Base-by-base conservation (phyloP, 2,797 vertebrate genomes). In the Sandelia bainsii region DNA sequence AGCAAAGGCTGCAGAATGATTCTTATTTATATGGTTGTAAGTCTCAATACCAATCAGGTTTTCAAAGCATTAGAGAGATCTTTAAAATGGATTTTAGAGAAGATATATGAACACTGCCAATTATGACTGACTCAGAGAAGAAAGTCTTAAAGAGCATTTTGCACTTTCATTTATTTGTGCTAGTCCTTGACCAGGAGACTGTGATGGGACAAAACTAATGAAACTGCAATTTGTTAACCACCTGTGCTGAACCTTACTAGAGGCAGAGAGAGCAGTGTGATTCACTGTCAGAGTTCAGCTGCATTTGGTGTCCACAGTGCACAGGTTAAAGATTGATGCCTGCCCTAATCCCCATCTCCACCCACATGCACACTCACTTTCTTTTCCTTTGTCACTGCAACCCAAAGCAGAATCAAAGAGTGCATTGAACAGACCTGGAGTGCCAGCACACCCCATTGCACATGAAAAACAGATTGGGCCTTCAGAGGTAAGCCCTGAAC, bases 261-360 rank as follows among this genome's bases (percentile, higher is more conserved):
- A 78, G 79, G 81, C 56, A 73, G 75, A 83, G 71, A 74, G 60
- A 72, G 64, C 40, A 14, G 42, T 45, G 67, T 44, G 77, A 84
- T 83, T 58, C 69, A 51, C 77, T 73, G 77, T 75, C 75, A 79
- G 78, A 79, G 82, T 86, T 82, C 67, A 84, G 85, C 74, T 86
- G 69, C 82, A 83, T 85, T 79, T 81, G 83, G 69, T 69, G 78
- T 78, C 62, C 62, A 8, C 66, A 32, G 79, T 53, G 69, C 80
- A 74, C 88, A 90, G 90, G 89, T 92, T 91, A 90, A 90, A 90
- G 88, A 92, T 88, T 89, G 87, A 90, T 87, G 78, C 79, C 78
- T 51, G 79, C 66, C 60, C 71, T 85, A 83, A 87, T 88, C 87
- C 82, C 72, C 75, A 44, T 80, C 86, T 78, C 89, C 91, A 81